phyloP scores from a whole-genome alignment of 2,113 vertebrate genomes.

The Talpa occidentalis region DNA sequence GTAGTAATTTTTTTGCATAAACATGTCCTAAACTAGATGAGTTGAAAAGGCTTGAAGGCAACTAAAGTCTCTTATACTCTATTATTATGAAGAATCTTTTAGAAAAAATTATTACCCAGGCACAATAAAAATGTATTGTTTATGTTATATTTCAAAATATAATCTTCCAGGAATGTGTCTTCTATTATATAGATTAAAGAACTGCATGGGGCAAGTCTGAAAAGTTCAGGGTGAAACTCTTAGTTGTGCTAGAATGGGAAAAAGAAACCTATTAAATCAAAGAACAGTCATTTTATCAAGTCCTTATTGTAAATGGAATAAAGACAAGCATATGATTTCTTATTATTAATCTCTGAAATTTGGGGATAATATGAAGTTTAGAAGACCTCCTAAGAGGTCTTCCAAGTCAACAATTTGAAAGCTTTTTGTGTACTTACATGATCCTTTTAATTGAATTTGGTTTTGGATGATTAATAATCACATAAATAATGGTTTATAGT shows the following conservation, averaged over 20 bases:
- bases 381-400: constrained; percentile 5
- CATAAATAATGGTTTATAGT: background rate
- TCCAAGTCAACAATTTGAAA: constrained; percentile 26
- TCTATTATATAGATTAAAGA: background rate
- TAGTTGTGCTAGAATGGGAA: background rate
- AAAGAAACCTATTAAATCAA: background rate
- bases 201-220: background rate
- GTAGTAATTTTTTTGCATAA: constrained; percentile 44
- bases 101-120: constrained; percentile 20
- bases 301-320: constrained; percentile 15
- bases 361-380: background rate
- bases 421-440: background rate
- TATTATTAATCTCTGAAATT: background rate
- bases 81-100: constrained; percentile 29
- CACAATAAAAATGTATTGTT: constrained; percentile 25
- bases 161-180: constrained; percentile 10
- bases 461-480: background rate
- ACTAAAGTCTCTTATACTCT: constrained; percentile 19
- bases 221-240: background rate
- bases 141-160: constrained; percentile 49
- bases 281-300: constrained; percentile 30
- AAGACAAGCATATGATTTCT: background rate
- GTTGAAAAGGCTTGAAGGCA: constrained; percentile 14
- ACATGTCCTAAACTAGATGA: background rate
- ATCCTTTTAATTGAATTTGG: background rate